These are phyloP conservation scores for Mesorhabditis belari DNA, from an alignment of 2,888 invertebrate species.

Conservation along the genomic window DNA sequence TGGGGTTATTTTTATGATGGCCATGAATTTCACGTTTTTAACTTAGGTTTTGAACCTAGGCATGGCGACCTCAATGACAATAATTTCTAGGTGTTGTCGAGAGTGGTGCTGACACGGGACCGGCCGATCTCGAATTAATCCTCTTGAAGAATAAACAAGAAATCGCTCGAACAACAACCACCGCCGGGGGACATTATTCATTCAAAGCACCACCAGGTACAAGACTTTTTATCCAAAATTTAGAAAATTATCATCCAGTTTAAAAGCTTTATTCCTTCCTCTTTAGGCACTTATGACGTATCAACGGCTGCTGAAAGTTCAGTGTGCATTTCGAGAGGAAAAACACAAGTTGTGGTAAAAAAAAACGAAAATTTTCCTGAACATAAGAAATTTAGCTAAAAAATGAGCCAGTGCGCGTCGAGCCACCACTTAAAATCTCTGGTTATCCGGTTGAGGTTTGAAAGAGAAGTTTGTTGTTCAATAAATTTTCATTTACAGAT, in stretches of 20 bases:
- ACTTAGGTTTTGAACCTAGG: constrained; percentile 6
- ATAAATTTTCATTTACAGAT: constrained; percentile 5
- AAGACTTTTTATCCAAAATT: background rate
- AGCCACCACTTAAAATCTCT: constrained; percentile 36
- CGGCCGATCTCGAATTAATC: constrained; percentile 27
- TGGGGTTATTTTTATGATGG: background rate
- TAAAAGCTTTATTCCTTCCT: too few relatives aligned
- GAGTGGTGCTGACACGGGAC: constrained; percentile 15
- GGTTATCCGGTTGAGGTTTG: constrained; percentile 30
- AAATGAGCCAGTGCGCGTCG: constrained; percentile 34
- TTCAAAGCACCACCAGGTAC: constrained; percentile 41
- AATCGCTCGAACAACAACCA: constrained; percentile 26
- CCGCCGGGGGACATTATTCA: constrained; percentile 34
- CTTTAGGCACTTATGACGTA: constrained; percentile 41
- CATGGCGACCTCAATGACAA: background rate
- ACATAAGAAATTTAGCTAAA: background rate
- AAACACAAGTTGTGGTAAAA: constrained; percentile 31
- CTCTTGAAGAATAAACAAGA: constrained; percentile 30
- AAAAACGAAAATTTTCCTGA: background rate
- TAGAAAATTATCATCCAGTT: background rate
- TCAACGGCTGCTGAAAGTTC: constrained; percentile 29
- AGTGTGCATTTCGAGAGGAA: constrained; percentile 40
- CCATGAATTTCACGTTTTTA: constrained; percentile 14
- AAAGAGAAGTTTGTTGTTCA: too few relatives aligned
- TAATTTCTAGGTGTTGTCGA: constrained; percentile 17